phyloP scores from a whole-genome alignment of 2,888 invertebrate species.

The Clepsis dumicolana region DNA sequence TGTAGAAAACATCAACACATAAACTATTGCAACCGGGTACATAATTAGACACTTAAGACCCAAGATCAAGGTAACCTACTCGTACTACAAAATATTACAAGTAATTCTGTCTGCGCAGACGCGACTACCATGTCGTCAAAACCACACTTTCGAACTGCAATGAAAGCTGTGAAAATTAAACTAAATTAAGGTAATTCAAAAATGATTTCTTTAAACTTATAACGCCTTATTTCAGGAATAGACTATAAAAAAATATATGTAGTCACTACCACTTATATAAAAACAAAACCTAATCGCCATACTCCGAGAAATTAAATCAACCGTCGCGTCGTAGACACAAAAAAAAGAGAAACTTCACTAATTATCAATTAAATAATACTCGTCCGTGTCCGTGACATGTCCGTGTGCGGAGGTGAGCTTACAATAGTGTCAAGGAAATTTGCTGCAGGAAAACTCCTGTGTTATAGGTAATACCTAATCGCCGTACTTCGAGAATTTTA shows the following conservation, averaged over 20 bases:
- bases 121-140: background rate
- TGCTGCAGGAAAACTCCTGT: too few relatives aligned
- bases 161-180: constrained; percentile 1
- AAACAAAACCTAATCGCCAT: constrained; percentile 12
- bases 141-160: constrained; percentile 12
- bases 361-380: too few relatives aligned
- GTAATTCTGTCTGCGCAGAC: background rate
- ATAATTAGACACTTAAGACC: background rate
- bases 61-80: background rate
- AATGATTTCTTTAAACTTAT: constrained; percentile 25
- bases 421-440: too few relatives aligned
- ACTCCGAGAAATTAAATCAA: too few relatives aligned
- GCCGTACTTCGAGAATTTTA: background rate
- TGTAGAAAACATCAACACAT: background rate
- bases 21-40: background rate
- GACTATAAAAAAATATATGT: constrained; percentile 19
- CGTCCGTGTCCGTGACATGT: too few relatives aligned
- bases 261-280: constrained; percentile 19
- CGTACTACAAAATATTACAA: background rate
- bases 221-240: constrained; percentile 7
- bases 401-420: too few relatives aligned
- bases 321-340: too few relatives aligned
- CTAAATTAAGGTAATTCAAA: constrained; percentile 18
- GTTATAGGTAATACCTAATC: background rate
- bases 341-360: too few relatives aligned